Percentiles rank a stretch among this genome's conserved stretches.
Conservation (phyloP, 92 coral and sea anemone species). For the Pocillopora meandrina region DNA sequence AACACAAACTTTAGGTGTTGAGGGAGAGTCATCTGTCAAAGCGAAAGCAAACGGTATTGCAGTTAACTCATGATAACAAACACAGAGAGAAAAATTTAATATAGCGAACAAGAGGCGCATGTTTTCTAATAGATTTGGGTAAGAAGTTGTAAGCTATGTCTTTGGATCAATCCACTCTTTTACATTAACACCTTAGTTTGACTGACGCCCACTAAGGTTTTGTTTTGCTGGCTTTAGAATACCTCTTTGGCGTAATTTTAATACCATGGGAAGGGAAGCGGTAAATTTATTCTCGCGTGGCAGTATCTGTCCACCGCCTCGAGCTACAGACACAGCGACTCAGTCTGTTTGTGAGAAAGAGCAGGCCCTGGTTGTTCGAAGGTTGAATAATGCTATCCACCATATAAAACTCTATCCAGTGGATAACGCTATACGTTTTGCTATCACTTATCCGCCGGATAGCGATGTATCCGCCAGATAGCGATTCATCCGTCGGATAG, state of each 20-base stretch:
- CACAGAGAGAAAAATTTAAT: neutral
- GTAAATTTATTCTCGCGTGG: neutral
- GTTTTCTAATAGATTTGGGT: neutral
- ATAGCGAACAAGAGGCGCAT: neutral
- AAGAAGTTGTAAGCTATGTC: neutral
- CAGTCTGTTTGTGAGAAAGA: conserved; percentile 20
- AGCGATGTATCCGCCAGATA: no score
- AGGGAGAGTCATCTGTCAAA: neutral
- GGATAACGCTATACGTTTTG: no score
- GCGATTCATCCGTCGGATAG: no score
- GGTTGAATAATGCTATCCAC: no score
- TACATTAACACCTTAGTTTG: no score
- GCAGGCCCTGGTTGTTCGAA: neutral
- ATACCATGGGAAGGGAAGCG: conserved; percentile 16
- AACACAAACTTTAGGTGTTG: neutral
- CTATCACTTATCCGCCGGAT: no score
- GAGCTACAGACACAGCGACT: conserved; percentile 34
- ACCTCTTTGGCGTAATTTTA: neutral
- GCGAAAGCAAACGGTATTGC: neutral
- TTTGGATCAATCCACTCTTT: neutral
- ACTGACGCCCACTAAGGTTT: no score
- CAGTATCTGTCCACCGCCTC: neutral
- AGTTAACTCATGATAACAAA: neutral
- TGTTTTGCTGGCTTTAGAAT: no score
- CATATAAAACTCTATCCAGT: no score